Conservation (phyloP, 53 echinoderm and acorn worm genomes). For the Apostichopus leukothele region DNA sequence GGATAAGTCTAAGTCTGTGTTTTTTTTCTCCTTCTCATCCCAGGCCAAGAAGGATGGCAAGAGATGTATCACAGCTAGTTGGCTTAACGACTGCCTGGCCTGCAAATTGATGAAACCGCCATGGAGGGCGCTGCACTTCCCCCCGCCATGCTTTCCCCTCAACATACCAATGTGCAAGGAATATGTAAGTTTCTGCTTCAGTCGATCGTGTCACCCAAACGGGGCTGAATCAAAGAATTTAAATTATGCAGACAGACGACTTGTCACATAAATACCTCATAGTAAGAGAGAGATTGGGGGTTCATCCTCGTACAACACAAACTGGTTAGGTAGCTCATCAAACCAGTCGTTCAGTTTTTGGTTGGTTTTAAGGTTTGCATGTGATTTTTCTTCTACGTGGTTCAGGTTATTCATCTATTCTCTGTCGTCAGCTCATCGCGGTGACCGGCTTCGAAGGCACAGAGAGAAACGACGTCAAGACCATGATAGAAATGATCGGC, state of each 20-base stretch:
- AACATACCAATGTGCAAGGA: constrained; percentile 85
- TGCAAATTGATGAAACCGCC: constrained; percentile 88
- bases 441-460: constrained; percentile 97
- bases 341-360: no score
- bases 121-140: constrained; percentile 94
- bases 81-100: constrained; percentile 93
- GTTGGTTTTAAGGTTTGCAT: no score
- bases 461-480: constrained; percentile 93
- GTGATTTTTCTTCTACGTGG: no score
- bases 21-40: background rate
- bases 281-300: no score
- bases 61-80: constrained; percentile 90
- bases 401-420: no score
- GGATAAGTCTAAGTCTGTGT: background rate
- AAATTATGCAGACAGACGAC: no score
- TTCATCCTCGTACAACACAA: no score
- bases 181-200: constrained; percentile 58
- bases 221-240: no score
- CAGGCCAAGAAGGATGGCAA: constrained; percentile 97
- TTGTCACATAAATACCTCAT: no score
- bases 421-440: constrained; percentile 69
- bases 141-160: constrained; percentile 78
- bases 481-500: constrained; percentile 84
- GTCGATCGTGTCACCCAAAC: no score
- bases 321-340: no score